These are phyloP conservation scores for Syndactyla subalaris DNA, from an alignment of 2,797 vertebrate species.

Conservation along the genomic window DNA sequence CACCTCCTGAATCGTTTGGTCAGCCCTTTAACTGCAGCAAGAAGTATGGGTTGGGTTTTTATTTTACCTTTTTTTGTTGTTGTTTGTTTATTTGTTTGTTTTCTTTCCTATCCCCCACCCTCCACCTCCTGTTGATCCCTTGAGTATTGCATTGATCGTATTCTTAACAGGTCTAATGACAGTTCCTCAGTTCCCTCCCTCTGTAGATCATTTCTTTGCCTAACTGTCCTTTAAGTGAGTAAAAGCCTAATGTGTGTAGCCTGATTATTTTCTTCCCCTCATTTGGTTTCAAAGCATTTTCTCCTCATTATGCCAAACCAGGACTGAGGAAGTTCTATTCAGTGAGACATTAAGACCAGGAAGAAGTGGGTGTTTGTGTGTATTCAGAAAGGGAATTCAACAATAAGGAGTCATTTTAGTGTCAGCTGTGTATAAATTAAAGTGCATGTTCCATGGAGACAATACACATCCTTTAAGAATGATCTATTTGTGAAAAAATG, in stretches of 20 bases:
- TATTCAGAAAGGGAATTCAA: background rate
- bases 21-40: background rate
- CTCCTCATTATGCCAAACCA: background rate
- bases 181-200: background rate
- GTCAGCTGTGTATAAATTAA: background rate
- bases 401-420: background rate
- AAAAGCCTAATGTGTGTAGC: constrained; percentile 10
- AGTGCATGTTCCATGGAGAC: background rate
- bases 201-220: constrained; percentile 18
- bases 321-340: background rate
- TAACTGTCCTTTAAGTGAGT: constrained; percentile 22
- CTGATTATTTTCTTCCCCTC: constrained; percentile 43
- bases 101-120: background rate
- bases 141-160: background rate
- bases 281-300: constrained; percentile 35
- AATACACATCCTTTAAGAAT: background rate
- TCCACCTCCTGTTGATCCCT: background rate
- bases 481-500: background rate
- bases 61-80: too few relatives aligned
- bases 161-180: background rate
- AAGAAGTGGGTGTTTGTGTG: background rate
- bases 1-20: background rate
- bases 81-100: background rate
- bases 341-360: background rate
- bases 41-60: background rate